These are phyloP conservation scores for Oasisia sp. DNA, from an alignment of 2,888 invertebrate genomes.

Conservation along the genomic window DNA sequence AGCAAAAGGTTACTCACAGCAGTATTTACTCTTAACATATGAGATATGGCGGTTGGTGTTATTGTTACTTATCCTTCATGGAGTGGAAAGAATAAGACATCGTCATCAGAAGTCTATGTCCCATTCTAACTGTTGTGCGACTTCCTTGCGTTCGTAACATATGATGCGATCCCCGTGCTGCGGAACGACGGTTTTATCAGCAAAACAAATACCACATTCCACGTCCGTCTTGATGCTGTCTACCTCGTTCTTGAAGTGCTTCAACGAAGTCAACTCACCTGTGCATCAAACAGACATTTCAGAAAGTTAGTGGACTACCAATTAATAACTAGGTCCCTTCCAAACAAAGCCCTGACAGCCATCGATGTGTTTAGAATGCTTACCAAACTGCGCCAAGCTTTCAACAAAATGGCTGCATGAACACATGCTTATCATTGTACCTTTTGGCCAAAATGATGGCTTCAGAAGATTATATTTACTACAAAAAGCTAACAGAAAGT, in stretches of 20 bases:
- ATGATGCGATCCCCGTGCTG: constrained; percentile 81
- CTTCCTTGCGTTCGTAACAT: constrained; percentile 78
- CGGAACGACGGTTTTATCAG: constrained; percentile 73
- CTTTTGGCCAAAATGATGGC: no score
- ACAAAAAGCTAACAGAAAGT: no score
- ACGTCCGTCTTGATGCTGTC: constrained; percentile 82
- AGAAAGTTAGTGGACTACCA: not conserved
- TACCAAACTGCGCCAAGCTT: no score
- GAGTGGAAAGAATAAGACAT: not conserved
- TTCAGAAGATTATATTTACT: no score
- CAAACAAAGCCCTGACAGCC: no score
- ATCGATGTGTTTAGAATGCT: no score
- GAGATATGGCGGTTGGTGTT: not conserved
- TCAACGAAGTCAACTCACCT: constrained; percentile 82
- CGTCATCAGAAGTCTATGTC: constrained; percentile 69
- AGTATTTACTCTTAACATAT: not conserved
- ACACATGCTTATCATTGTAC: no score
- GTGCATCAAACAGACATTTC: constrained; percentile 31
- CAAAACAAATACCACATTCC: constrained; percentile 89
- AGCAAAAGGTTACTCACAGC: not conserved
- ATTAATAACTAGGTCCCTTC: no score
- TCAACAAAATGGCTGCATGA: no score
- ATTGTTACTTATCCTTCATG: not conserved
- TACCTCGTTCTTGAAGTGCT: constrained; percentile 89
- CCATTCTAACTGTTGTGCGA: constrained; percentile 80